Evolutionary conservation across 1,140 invertebrate species (phyloP).

Genomic region (Zaprionus camerounensis): DNA sequence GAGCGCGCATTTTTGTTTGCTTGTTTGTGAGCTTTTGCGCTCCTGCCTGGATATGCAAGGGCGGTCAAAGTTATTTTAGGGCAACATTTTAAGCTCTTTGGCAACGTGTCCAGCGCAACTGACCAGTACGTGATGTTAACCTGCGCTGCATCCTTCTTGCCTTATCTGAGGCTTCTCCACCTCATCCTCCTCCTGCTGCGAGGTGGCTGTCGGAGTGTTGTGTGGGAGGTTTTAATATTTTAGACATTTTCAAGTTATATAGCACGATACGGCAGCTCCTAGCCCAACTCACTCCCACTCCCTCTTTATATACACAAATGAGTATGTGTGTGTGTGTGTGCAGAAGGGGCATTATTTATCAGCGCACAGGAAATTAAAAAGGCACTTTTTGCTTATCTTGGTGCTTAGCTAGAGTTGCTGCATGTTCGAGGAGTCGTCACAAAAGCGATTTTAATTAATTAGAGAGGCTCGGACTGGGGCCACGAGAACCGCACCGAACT

Average conservation of each 20-base stretch:
- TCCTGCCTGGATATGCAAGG: constrained; percentile 48
- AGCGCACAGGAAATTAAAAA: constrained; percentile 79
- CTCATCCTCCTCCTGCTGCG: constrained; percentile 26
- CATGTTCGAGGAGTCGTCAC: constrained; percentile 53
- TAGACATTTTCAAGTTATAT: constrained; percentile 79
- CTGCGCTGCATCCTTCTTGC: constrained; percentile 46
- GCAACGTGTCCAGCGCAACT: constrained; percentile 75
- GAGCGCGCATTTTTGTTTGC: constrained; percentile 33
- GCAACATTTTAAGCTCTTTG: constrained; percentile 82
- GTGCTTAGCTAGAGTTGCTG: constrained; percentile 67
- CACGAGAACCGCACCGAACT: not conserved
- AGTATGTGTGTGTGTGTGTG: constrained; percentile 16
- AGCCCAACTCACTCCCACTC: constrained; percentile 26
- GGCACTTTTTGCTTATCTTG: constrained; percentile 72
- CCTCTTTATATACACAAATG: constrained; percentile 12
- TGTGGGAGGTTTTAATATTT: constrained; percentile 77
- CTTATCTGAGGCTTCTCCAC: constrained; percentile 71
- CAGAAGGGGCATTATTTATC: constrained; percentile 70
- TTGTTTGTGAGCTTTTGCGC: constrained; percentile 36
- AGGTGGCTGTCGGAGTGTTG: constrained; percentile 45
- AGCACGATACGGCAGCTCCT: constrained; percentile 54
- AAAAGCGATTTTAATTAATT: constrained; percentile 80
- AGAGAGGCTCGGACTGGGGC: constrained; percentile 45
- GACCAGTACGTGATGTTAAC: constrained; percentile 49
- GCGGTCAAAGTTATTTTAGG: constrained; percentile 82